Conservation (phyloP, 2,113 vertebrate species). For the Rhinogobius similis region DNA sequence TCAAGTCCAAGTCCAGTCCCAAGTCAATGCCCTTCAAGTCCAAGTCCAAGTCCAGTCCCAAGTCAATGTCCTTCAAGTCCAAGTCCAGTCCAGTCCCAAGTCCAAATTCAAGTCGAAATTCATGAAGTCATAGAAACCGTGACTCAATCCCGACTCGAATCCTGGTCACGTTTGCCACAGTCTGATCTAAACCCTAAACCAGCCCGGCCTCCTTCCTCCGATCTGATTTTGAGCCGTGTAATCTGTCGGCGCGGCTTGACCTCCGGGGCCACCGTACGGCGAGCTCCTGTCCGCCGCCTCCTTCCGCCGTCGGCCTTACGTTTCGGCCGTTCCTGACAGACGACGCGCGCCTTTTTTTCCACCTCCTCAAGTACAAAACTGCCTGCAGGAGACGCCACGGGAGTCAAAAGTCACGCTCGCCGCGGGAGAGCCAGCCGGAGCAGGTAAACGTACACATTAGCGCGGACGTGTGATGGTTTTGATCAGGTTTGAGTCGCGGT, state of each 20-base stretch:
- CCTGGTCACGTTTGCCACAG: no score
- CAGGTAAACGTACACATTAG: slow-evolving; percentile 14
- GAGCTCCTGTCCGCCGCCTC: slow-evolving; percentile 19
- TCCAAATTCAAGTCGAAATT: no score
- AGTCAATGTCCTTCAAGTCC: no score
- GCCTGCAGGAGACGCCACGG: neutral
- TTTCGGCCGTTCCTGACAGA: slow-evolving; percentile 18
- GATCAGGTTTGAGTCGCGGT: slow-evolving; percentile 39
- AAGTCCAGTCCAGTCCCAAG: no score
- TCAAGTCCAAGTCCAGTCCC: no score
- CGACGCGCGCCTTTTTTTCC: neutral
- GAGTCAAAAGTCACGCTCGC: slow-evolving; percentile 26
- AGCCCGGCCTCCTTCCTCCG: no score
- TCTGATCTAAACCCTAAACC: no score
- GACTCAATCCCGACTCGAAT: no score
- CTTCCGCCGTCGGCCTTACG: slow-evolving; percentile 21
- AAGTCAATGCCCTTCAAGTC: no score
- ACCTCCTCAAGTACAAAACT: slow-evolving; percentile 7
- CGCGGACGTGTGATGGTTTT: slow-evolving; percentile 33
- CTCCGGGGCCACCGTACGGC: slow-evolving; percentile 3
- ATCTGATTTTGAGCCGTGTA: slow-evolving; percentile 3
- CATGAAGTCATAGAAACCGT: no score
- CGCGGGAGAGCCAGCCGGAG: slow-evolving; percentile 9
- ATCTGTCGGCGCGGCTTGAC: neutral
- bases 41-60: no score